These are phyloP conservation scores for Petroica traversi DNA, from an alignment of 2,113 vertebrate genomes.

Conservation along the genomic window DNA sequence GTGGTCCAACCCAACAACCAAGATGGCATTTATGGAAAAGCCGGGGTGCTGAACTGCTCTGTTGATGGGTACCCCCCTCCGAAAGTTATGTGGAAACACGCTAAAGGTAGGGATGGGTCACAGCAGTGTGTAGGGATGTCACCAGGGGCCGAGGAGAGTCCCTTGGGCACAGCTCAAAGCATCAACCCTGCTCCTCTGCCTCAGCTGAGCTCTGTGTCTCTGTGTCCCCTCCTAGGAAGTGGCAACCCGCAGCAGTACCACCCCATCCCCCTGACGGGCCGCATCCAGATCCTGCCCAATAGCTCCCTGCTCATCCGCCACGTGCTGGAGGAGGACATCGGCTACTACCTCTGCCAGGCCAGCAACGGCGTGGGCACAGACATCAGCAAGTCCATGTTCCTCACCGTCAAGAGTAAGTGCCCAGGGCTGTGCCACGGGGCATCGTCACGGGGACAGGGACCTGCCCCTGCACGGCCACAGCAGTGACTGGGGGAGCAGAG, in stretches of 20 bases:
- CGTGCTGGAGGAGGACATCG: conserved; percentile 95
- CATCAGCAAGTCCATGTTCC: conserved; percentile 99
- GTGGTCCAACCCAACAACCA: conserved; percentile 98
- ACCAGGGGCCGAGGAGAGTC: accelerated
- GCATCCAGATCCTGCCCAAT: conserved; percentile 96
- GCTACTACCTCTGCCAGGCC: conserved; percentile 98
- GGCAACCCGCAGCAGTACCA: conserved; percentile 98
- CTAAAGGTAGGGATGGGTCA: conserved; percentile 79
- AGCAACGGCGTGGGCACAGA: conserved; percentile 97
- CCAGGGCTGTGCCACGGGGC: accelerated
- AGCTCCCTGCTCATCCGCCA: conserved; percentile 96
- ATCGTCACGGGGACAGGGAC: accelerated
- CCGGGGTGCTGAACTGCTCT: conserved; percentile 94
- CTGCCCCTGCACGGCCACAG: not conserved
- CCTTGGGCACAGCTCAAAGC: accelerated
- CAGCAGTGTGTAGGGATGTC: accelerated
- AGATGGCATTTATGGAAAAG: conserved; percentile 96
- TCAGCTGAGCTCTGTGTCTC: not conserved
- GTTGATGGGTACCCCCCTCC: conserved; percentile 97
- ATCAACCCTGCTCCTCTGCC: not conserved
- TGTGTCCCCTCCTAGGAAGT: conserved; percentile 74
- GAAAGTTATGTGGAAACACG: conserved; percentile 98
- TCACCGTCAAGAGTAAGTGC: conserved; percentile 95
- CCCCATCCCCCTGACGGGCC: conserved; percentile 92
- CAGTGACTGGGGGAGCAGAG: not conserved